Evolutionary conservation across 2,113 vertebrate species (phyloP), one percentile per base, ranked within the genome.

Genomic region (Entelurus aequoreus): DNA sequence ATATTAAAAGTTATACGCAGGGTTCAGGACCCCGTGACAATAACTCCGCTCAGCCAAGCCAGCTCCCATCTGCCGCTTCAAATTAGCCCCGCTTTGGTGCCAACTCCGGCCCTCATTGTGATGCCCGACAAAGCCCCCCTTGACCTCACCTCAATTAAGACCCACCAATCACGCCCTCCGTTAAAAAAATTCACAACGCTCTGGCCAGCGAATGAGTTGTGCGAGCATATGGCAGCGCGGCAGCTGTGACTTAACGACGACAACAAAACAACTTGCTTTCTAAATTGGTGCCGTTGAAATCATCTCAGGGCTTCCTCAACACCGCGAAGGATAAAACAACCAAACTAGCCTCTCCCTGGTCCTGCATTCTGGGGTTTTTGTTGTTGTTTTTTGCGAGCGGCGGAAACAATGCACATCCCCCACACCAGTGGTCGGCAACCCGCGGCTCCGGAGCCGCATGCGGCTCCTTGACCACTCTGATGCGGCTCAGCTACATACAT

Each of bases 81-180:
- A 84, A 83, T 80, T 63, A 72, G 77, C 70, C 70, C 54, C 9
- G 3, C 62, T 54, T n/a, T 66, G 60, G 56, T 65, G 78, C 78
- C 79, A 75, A 35, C 63, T 10, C 6, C 5, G 44, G 10, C 4
- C 66, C 40, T 75, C 48, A 66, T 69, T 75, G 65, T 65, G 54
- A 71, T 70, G 62, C 58, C 73, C 53, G 57, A 69, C 60, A 69
- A 61, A 63, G 12, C 75, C 55, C 70, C 74, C 79, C 42, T 55
- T 78, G 69, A 81, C 77, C 74, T 67, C 52, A 49, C 35, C 75
- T 51, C 76, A 86, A 76, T 88, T 84, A 78, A 80, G 71, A 74
- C 40, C 67, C 66, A 61, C 74, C 74, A 77, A 82, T 77, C 74
- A 51, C 21, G 15, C 55, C 47, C 44, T 66, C 11, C 16, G 51